Conservation (phyloP, 2,797 vertebrate genomes). For the Pagetopsis macropterus region DNA sequence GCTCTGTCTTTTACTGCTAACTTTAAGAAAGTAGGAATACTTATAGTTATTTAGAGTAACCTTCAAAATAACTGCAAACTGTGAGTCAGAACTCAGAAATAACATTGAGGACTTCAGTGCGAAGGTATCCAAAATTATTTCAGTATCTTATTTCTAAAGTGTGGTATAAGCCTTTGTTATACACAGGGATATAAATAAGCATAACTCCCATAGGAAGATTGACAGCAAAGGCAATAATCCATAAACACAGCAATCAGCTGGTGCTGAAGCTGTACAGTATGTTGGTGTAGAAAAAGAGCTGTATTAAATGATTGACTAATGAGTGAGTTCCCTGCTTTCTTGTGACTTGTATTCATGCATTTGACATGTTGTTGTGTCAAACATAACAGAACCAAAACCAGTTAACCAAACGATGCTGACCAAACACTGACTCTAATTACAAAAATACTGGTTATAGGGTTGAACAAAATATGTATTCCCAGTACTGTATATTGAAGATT, state of each 20-base stretch:
- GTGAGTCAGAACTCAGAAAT: constrained; percentile 1
- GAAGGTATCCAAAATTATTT: constrained; percentile 33
- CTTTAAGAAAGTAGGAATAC: neutral
- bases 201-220: constrained; percentile 48
- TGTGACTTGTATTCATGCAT: neutral
- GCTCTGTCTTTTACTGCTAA: neutral
- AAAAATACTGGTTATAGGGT: neutral
- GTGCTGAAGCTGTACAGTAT: constrained; percentile 30
- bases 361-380: neutral
- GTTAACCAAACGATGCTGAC: constrained; percentile 8
- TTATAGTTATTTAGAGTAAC: neutral
- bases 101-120: constrained; percentile 10
- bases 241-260: constrained; percentile 45
- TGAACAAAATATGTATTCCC: neutral
- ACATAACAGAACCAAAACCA: neutral
- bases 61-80: constrained; percentile 6
- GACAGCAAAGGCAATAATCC: constrained; percentile 56
- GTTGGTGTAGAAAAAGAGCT: constrained; percentile 23
- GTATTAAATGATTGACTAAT: constrained; percentile 24
- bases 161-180: constrained; percentile 55
- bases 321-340: constrained; percentile 13
- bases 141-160: constrained; percentile 41
- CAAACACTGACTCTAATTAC: neutral
- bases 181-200: constrained; percentile 47
- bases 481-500: neutral